Percentiles rank a stretch among this genome's conserved stretches.
Evolutionary conservation across 2,113 vertebrate genomes (phyloP).

Genomic region (Motacilla tschutschensis): DNA sequence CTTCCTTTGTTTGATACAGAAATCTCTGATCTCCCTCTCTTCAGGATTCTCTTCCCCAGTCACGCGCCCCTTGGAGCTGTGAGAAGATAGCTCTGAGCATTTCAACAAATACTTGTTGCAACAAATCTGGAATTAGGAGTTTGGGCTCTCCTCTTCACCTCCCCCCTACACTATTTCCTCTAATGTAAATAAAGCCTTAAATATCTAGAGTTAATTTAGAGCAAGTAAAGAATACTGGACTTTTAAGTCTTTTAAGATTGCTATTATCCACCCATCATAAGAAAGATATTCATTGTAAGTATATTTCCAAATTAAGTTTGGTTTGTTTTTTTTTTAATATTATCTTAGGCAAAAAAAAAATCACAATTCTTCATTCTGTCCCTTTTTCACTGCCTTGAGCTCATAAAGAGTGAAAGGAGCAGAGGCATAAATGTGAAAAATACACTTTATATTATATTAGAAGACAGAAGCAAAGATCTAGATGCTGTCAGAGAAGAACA

Average conservation of each 20-base stretch:
- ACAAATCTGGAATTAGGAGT: neutral
- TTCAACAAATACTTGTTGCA: neutral
- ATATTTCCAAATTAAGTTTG: neutral
- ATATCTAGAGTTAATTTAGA: neutral
- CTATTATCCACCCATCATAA: neutral
- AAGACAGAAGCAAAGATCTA: neutral
- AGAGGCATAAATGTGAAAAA: neutral
- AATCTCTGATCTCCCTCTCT: neutral
- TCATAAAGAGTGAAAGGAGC: neutral
- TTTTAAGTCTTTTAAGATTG: neutral
- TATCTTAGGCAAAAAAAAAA: neutral
- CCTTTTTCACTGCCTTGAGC: neutral
- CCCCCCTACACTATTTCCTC: neutral
- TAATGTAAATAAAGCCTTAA: neutral
- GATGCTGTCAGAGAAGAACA: neutral
- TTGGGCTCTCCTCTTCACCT: neutral
- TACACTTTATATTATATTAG: neutral
- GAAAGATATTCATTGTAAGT: neutral
- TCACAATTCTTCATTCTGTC: neutral
- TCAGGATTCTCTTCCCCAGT: neutral
- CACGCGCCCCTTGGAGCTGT: fast-evolving
- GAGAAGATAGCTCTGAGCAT: neutral
- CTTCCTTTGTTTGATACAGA: neutral
- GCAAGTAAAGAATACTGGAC: neutral
- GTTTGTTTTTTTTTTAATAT: neutral